These are phyloP conservation scores for Galerucella pusilla DNA, from an alignment of 2,888 invertebrate species.

Conservation along the genomic window DNA sequence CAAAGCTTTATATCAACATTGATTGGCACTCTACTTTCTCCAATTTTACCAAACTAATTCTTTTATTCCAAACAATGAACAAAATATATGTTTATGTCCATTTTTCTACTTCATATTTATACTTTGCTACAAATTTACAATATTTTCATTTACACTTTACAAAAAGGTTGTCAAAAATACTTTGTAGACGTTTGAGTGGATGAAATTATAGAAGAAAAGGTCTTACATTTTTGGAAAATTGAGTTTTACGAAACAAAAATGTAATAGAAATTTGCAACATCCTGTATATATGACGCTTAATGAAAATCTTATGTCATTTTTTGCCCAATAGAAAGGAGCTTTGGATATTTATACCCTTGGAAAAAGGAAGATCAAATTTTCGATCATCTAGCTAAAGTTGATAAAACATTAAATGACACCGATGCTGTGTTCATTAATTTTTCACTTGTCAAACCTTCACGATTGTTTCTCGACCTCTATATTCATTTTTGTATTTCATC, in stretches of 20 bases:
- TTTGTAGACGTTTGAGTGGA: no score
- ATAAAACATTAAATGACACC: not conserved
- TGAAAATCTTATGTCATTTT: no score
- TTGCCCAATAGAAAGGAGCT: no score
- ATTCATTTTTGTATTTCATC: not conserved
- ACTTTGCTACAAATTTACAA: constrained; percentile 17
- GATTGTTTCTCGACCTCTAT: not conserved
- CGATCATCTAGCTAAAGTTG: not conserved
- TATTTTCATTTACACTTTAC: constrained; percentile 12
- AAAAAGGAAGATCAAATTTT: no score
- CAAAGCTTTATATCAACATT: constrained; percentile 26
- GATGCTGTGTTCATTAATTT: not conserved
- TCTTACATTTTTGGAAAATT: no score
- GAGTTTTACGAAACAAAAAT: no score
- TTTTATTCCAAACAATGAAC: constrained; percentile 21
- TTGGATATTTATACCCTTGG: no score
- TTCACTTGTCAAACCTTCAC: not conserved
- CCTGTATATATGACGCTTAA: no score
- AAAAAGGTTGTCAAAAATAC: not conserved
- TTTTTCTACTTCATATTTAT: constrained; percentile 4
- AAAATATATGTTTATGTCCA: constrained; percentile 12
- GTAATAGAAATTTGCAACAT: no score
- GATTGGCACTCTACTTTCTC: constrained; percentile 30
- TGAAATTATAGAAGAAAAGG: no score
- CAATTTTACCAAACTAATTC: constrained; percentile 9